Evolutionary conservation across 2,797 vertebrate genomes (phyloP), one percentile per base, ranked within the genome.

Genomic region (Antrozous pallidus): DNA sequence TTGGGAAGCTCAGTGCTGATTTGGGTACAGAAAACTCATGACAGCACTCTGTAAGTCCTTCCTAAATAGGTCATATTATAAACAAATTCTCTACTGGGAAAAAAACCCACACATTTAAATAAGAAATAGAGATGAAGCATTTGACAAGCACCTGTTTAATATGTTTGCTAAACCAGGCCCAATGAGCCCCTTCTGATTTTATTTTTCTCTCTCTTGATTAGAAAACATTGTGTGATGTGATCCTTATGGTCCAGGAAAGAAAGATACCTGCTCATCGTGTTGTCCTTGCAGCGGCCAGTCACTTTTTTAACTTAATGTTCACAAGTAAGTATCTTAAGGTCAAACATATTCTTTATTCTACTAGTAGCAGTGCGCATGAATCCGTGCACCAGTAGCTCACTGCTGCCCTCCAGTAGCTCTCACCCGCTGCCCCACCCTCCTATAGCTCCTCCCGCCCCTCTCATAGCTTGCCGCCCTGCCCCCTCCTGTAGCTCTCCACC

Each of bases 251-350:
- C 93, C 99, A 99, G 97, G 99, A 99, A 71, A 99, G 99, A 97
- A 99, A 99, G 97, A 99, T 99, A 38, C 98, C 98, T 51, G 99
- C 99, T 81, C 99, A 99, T 97, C 99, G 99, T 95, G 99, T 99
- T 70, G 99, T 99, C n/a, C 98, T 99, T 89, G 99, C 99, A 82
- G 99, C 99, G 92, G 99, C 99, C 70, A 99, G 99, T 97, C 99
- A 99, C 96, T 99, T 99, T 98, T 99, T 99, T 98, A 99, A 99
- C 97, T 98, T 99, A 97, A 99, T 99, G 99, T 99, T 99, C 97
- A 99, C 99, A 92, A 99, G 99, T 99, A 98, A 99, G 99, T 98
- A 79, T 96, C 28, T 74, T 69, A 88, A 89, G 7, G 6, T 83
- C 90, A 95, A 94, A 65, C 20, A n/a, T 75, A 17, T 28, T 80